Conservation (phyloP, 2,888 invertebrate species). For the Hyles lineata region DNA sequence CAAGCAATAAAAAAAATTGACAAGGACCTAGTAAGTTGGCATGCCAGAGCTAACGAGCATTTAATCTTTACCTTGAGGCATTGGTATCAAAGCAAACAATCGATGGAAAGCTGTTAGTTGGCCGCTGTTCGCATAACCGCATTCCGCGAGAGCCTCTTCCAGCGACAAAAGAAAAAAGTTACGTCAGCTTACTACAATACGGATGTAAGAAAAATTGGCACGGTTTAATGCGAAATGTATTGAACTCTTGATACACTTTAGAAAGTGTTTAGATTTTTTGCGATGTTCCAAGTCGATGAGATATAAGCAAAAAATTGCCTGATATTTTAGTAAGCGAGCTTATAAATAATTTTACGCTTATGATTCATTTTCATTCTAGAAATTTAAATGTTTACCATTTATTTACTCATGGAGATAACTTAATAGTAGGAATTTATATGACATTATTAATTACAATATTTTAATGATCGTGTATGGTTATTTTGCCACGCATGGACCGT, state of each 20-base stretch:
- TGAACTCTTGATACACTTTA: neutral
- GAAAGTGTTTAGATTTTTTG: neutral
- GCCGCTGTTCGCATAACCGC: conserved; percentile 64
- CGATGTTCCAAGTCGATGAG: neutral
- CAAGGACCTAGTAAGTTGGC: neutral
- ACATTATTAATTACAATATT: no score
- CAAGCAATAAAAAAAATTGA: neutral
- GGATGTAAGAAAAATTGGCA: conserved; percentile 31
- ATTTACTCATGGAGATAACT: no score
- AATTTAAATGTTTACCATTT: no score
- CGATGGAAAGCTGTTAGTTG: conserved; percentile 63
- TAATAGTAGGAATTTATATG: no score
- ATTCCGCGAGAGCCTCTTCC: conserved; percentile 58
- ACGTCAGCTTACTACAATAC: conserved; percentile 42
- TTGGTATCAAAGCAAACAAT: conserved; percentile 65
- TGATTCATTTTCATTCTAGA: no score
- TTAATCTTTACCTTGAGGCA: conserved; percentile 58
- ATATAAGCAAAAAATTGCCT: neutral
- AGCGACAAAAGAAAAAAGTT: conserved; percentile 54
- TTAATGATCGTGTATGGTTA: no score
- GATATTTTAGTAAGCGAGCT: neutral
- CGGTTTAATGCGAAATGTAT: conserved; percentile 24
- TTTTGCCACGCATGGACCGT: no score
- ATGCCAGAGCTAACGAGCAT: conserved; percentile 48
- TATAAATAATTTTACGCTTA: no score